phyloP scores from a whole-genome alignment of 2,113 vertebrate genomes.

The Ochotona princeps region DNA sequence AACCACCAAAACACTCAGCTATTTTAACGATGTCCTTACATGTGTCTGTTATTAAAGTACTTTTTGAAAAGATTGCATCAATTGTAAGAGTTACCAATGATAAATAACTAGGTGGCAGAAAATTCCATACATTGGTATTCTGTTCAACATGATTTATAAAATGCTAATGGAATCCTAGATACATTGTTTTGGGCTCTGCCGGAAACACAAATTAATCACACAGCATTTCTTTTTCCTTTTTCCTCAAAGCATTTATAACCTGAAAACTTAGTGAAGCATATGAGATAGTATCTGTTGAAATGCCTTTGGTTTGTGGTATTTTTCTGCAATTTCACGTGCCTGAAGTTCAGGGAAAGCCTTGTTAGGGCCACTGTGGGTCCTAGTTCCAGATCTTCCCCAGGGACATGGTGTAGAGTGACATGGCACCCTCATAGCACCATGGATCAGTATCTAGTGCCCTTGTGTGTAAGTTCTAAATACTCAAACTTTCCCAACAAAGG shows the following conservation, averaged over 20 bases:
- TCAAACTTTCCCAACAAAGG: not conserved
- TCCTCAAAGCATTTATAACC: not conserved
- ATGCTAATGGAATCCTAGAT: not conserved
- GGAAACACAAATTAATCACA: not conserved
- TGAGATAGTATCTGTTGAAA: not conserved
- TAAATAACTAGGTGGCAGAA: not conserved
- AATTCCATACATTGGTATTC: not conserved
- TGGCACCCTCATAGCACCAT: no score
- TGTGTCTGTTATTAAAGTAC: not conserved
- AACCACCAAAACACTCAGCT: not conserved
- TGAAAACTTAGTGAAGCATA: slow-evolving; percentile 29
- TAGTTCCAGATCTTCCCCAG: no score
- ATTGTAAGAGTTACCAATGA: not conserved
- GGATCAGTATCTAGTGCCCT: no score
- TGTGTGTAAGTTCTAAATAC: not conserved
- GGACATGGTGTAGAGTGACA: no score
- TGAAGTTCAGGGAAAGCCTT: no score
- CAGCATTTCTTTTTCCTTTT: not conserved
- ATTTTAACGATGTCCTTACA: not conserved
- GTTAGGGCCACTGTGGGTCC: no score
- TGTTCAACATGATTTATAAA: slow-evolving; percentile 7
- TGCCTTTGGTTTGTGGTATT: not conserved
- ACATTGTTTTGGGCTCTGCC: not conserved
- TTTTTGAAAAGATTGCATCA: not conserved
- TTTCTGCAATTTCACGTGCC: no score